These are phyloP conservation scores for Andrena flavipes DNA, from an alignment of 2,888 invertebrate species.

Conservation along the genomic window DNA sequence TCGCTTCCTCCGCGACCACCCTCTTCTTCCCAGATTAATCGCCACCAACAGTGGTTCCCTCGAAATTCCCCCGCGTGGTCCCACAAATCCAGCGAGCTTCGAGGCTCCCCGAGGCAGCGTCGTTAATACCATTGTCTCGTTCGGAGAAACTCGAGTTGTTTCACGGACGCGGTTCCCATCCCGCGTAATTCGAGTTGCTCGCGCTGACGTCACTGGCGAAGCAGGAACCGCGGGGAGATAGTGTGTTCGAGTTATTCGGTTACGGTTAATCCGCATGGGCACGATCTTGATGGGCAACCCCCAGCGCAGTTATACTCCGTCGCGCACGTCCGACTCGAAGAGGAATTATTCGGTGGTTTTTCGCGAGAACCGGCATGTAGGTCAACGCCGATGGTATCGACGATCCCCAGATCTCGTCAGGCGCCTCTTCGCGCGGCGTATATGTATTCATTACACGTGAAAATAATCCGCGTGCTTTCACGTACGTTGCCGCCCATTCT, in stretches of 20 bases:
- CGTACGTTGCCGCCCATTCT: background rate
- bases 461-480: slow-evolving; percentile 26
- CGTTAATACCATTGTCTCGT: slow-evolving; percentile 28
- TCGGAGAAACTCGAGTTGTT: slow-evolving; percentile 1
- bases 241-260: slow-evolving; percentile 55
- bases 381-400: slow-evolving; percentile 35
- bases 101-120: background rate
- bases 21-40: background rate
- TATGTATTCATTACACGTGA: background rate
- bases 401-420: slow-evolving; percentile 19
- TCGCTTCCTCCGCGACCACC: background rate
- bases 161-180: background rate
- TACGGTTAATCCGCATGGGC: slow-evolving; percentile 46
- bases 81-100: background rate
- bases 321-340: background rate
- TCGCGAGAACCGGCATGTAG: slow-evolving; percentile 32
- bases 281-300: slow-evolving; percentile 15
- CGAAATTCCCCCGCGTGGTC: background rate
- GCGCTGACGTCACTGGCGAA: slow-evolving; percentile 56
- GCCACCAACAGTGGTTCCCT: background rate
- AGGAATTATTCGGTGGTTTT: slow-evolving; percentile 36
- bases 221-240: slow-evolving; percentile 14
- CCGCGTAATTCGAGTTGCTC: slow-evolving; percentile 9
- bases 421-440: background rate
- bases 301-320: background rate